These are phyloP conservation scores for Cephalopterus ornatus DNA, from an alignment of 2,113 vertebrate species.

Conservation along the genomic window DNA sequence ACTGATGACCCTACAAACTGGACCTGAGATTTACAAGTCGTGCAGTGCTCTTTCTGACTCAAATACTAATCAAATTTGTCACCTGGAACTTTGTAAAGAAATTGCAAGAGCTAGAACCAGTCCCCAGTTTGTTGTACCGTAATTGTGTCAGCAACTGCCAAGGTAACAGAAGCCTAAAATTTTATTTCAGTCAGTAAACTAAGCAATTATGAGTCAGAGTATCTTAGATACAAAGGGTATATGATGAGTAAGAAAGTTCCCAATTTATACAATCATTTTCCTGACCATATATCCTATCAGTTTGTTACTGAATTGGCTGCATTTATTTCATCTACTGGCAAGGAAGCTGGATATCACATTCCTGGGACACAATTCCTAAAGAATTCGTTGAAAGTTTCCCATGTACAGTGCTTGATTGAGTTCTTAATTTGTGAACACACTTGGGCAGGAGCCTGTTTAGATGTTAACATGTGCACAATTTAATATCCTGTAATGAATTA, in stretches of 20 bases:
- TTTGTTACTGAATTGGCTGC: neutral
- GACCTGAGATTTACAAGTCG: neutral
- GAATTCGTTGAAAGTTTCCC: constrained; percentile 29
- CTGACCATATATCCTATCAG: neutral
- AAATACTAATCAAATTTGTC: constrained; percentile 16
- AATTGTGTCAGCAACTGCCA: constrained; percentile 24
- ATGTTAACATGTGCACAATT: neutral
- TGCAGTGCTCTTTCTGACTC: neutral
- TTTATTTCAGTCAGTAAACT: constrained; percentile 57
- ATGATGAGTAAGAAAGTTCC: constrained; percentile 33
- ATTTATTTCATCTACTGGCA: neutral
- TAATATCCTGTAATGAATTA: constrained; percentile 7
- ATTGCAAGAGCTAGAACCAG: neutral
- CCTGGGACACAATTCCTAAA: constrained; percentile 4
- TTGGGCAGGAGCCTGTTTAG: neutral
- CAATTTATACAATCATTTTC: constrained; percentile 15
- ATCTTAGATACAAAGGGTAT: constrained; percentile 41
- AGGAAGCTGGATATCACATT: neutral
- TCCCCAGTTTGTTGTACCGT: neutral
- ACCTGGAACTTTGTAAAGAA: neutral
- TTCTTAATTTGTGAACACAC: neutral
- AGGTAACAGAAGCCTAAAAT: constrained; percentile 54
- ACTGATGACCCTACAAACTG: neutral
- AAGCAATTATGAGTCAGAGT: constrained; percentile 52
- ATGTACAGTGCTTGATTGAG: neutral